Evolutionary conservation across 1,140 invertebrate species (phyloP).

Genomic region (Goniozus legneri): DNA sequence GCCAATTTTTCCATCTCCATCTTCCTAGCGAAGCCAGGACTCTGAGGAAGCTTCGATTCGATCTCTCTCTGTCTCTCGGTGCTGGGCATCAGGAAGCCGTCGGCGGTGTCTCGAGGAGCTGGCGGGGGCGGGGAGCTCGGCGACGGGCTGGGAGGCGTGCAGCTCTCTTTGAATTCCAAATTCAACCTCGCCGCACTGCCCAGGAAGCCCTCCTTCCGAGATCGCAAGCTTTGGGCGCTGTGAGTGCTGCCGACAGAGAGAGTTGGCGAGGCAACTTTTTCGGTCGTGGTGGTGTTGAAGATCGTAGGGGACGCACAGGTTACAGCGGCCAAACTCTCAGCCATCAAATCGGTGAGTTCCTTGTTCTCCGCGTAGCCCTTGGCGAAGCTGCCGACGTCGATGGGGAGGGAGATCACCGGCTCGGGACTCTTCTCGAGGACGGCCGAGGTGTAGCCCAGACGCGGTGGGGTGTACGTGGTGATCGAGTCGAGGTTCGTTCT

Average conservation of each 20-base stretch:
- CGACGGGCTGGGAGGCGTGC: constrained; percentile 53
- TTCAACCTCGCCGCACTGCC: constrained; percentile 52
- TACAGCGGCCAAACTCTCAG: constrained; percentile 51
- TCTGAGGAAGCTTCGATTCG: constrained; percentile 42
- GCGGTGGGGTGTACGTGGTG: constrained; percentile 42
- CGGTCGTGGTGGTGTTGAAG: constrained; percentile 48
- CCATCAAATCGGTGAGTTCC: constrained; percentile 52
- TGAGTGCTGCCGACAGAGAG: constrained; percentile 57
- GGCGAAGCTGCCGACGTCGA: constrained; percentile 49
- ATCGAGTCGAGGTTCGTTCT: constrained; percentile 47
- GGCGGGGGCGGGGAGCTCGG: constrained; percentile 75
- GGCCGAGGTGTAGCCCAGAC: constrained; percentile 36
- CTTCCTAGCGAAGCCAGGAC: constrained; percentile 50
- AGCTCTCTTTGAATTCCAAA: constrained; percentile 55
- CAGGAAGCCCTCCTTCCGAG: constrained; percentile 64
- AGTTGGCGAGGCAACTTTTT: constrained; percentile 61
- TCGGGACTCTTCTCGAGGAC: constrained; percentile 46
- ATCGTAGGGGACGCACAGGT: constrained; percentile 53
- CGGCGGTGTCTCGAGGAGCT: constrained; percentile 63
- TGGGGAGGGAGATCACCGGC: constrained; percentile 45
- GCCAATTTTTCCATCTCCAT: constrained; percentile 38
- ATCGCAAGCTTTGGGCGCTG: constrained; percentile 58
- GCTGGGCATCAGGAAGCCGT: constrained; percentile 50
- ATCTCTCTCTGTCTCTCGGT: constrained; percentile 34
- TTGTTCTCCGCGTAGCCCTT: constrained; percentile 53